Percentiles rank a stretch among this genome's conserved stretches.
These are phyloP conservation scores for Planiliza haematocheilus DNA, from an alignment of 2,113 vertebrate genomes.

Conservation along the genomic window DNA sequence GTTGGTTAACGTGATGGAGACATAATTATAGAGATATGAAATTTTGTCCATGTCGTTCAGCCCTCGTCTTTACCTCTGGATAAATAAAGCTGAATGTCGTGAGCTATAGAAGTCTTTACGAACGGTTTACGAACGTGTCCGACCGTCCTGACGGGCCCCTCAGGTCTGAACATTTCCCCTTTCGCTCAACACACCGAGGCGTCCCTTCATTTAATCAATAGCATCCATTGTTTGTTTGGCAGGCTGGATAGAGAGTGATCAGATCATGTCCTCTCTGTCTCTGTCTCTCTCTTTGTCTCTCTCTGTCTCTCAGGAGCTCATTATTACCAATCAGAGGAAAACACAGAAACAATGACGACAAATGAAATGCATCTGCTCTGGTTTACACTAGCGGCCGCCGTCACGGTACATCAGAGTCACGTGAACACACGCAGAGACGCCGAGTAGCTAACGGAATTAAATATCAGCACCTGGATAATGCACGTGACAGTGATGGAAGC, in stretches of 20 bases:
- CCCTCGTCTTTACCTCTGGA: no score
- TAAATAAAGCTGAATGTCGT: no score
- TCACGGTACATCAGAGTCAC: conserved; percentile 28
- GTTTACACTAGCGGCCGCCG: conserved; percentile 8
- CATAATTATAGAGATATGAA: no score
- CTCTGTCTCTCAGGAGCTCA: background rate
- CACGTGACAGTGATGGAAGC: no score
- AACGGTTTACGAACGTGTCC: background rate
- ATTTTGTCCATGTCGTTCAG: no score
- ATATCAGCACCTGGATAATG: background rate
- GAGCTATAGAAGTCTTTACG: no score
- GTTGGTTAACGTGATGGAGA: no score
- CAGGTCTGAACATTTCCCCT: background rate
- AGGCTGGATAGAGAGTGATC: conserved; percentile 7
- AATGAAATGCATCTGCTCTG: conserved; percentile 16
- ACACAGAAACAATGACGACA: conserved; percentile 28
- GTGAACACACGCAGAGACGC: conserved; percentile 4
- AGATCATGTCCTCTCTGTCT: background rate
- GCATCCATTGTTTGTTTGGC: conserved; percentile 23
- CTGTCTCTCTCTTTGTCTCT: no score
- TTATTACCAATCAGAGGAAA: conserved; percentile 5
- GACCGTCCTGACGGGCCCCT: background rate
- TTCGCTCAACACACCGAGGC: background rate
- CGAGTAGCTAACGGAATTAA: background rate
- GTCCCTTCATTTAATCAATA: conserved; percentile 35